phyloP scores from a whole-genome alignment of 2,113 vertebrate species.

The Paralichthys olivaceus region DNA sequence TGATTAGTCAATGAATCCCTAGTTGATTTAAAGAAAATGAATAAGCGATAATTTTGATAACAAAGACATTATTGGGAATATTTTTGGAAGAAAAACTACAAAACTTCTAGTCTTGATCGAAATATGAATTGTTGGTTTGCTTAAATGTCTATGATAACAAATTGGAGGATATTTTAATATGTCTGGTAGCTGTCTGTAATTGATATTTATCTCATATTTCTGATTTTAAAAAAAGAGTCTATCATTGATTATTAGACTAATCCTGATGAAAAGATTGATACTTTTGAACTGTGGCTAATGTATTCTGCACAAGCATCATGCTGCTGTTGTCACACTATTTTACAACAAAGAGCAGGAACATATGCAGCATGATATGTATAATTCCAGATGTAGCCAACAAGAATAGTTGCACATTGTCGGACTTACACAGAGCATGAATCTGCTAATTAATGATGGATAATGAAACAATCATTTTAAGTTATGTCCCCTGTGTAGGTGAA shows the following conservation, averaged over 20 bases:
- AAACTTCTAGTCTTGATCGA: not conserved
- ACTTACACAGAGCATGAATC: not conserved
- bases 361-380: no score
- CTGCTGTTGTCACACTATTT: not conserved
- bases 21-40: not conserved
- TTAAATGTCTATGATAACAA: not conserved
- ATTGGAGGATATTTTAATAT: not conserved
- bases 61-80: no score
- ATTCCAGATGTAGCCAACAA: not conserved
- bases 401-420: not conserved
- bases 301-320: not conserved
- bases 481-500: not conserved
- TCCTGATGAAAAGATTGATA: not conserved
- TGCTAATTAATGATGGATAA: not conserved
- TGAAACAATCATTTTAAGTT: slow-evolving; percentile 7
- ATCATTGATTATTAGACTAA: not conserved
- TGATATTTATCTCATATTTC: not conserved
- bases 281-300: not conserved
- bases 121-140: no score
- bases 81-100: no score
- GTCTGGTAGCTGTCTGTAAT: not conserved
- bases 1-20: not conserved
- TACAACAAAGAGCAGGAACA: no score
- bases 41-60: no score
- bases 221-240: not conserved